Evolutionary conservation across 2,888 invertebrate species (phyloP), one percentile per base, ranked within the genome.

Genomic region (Diogma glabrata): DNA sequence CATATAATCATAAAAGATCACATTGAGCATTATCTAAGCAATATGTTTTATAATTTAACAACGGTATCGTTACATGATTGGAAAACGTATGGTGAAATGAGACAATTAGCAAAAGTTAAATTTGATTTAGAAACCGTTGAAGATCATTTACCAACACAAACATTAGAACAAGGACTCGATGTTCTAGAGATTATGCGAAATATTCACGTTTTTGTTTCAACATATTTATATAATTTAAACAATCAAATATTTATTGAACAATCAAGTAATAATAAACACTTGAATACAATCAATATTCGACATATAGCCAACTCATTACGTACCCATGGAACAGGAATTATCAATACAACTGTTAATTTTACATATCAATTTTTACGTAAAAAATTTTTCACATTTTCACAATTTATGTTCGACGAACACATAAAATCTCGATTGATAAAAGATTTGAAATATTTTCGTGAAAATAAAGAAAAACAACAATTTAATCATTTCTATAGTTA

Each of bases 1-100:
- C 79, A 78, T 60, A 73, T 83, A 62, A 77, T 78, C 56, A 70
- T 86, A 17, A 78, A 79, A 67, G 72, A 69, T 58, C 63, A 66
- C 49, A 82, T 93, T 8, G 95, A 95, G 66, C 83, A 89, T 64
- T 95, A 96, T 70, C 76, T 99, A 57, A 92, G 94, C 61, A 84
- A 81, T 57, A 93, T 89, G 65, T 97, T 96, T 71, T 99, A 99
- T 70, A 96, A 97, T 73, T 75, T 97, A 60, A 96, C 96, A 1
- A 93, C 96, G 2, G 93, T 99, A 24, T 94, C 96, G 7, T 73
- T 96, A 45, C 94, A 97, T 59, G 95, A 99, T 69, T 97, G 96
- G 93, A 88, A 87, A 67, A 94, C 93, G 0, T 99, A 99, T 65
- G 87, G 91, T 16, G 91, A 93, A 71, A 99, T 99, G 97, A 79